Conservation (phyloP, 2,888 invertebrate species). For the Acanthopleura granulata region DNA sequence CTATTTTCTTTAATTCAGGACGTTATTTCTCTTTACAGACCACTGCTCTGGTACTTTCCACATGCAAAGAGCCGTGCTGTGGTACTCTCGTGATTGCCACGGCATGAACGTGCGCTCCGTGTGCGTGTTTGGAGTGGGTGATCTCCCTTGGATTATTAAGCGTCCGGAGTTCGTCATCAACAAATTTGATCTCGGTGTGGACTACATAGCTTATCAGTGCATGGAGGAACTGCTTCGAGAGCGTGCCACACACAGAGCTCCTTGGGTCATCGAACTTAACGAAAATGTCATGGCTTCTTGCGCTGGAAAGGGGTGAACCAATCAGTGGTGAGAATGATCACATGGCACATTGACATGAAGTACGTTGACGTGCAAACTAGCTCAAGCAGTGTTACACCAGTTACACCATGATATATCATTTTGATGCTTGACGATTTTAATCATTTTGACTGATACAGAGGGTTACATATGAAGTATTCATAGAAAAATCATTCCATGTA, state of each 20-base stretch:
- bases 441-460: too few relatives aligned
- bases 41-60: neutral
- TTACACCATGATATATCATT: too few relatives aligned
- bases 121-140: conserved; percentile 54
- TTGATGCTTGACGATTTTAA: too few relatives aligned
- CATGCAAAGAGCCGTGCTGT: conserved; percentile 33
- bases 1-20: too few relatives aligned
- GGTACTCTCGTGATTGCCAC: conserved; percentile 31
- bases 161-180: conserved; percentile 62
- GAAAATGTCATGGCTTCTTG: neutral
- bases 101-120: conserved; percentile 41
- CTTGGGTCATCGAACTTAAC: neutral
- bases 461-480: too few relatives aligned
- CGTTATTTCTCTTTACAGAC: neutral
- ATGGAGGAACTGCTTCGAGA: conserved; percentile 48
- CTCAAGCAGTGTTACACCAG: too few relatives aligned
- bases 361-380: too few relatives aligned
- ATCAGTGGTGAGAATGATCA: too few relatives aligned
- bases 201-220: conserved; percentile 60
- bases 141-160: conserved; percentile 46
- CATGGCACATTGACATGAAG: too few relatives aligned
- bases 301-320: too few relatives aligned
- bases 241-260: neutral
- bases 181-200: conserved; percentile 60
- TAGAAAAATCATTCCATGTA: too few relatives aligned